Base-by-base conservation (phyloP, 2,888 invertebrate species). In the Ceramica pisi region DNA sequence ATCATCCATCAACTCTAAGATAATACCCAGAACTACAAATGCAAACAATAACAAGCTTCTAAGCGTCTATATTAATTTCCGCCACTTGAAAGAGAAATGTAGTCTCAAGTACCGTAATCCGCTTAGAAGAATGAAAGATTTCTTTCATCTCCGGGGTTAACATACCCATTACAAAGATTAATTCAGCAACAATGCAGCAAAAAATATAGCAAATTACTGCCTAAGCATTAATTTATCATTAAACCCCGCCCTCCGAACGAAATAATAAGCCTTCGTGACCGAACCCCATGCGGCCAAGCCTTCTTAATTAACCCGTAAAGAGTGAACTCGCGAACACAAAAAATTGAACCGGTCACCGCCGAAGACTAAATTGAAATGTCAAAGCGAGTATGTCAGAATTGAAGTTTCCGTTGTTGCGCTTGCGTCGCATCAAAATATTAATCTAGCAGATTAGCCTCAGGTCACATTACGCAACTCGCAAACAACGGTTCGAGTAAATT, bases 151-250 rank as follows among this genome's bases (percentile, higher is more conserved):
- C 78, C 64, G 75, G 80, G 89, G 90, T 90, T 87, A 90, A 85
- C 77, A 87, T 67, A 80, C 90, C 87, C 88, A 90, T 89, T 87
- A 85, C 69, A 26, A 79, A 81, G 87, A 88, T 88, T 89, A 87
- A 87, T 89, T 89, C 79, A 80, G 71, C 84, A 88, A 87, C 85
- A 88, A 87, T 87, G 71, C 78, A 83, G 87, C 87, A 91, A 91
- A 93, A 93, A 92, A 91, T 87, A 76, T 81, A 88, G 89, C 91
- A 91, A 92, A 93, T 93, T 92, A 90, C 92, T 80, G 87, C 87
- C 90, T 92, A 90, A 93, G 88, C 89, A 90, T 90, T 90, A 92
- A 93, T 92, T 90, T 89, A 92, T 91, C 89, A 91, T 75, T 74
- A 80, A 75, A 85, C 91, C 80, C 90, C 93, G 93, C 94, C 94